phyloP scores from a whole-genome alignment of 2,888 invertebrate species.

The Leptopterna dolabrata region DNA sequence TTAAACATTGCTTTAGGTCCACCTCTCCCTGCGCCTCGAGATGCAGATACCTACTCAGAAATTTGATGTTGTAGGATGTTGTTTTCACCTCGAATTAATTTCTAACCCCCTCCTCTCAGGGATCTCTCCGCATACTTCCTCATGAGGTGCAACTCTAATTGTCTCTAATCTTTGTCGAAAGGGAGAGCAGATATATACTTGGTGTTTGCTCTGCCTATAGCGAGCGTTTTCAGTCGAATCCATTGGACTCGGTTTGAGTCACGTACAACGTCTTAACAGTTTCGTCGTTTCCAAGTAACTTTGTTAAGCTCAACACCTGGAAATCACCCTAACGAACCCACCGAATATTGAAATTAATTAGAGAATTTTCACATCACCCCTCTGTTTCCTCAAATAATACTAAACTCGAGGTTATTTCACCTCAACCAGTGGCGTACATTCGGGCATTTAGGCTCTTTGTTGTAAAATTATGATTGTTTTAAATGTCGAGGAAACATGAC shows the following conservation, averaged over 20 bases:
- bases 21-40: neutral
- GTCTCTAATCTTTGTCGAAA: conserved; percentile 28
- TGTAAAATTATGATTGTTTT: no score
- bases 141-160: conserved; percentile 39
- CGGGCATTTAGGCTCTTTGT: no score
- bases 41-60: conserved; percentile 12
- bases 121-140: neutral
- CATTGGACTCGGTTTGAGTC: neutral
- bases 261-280: conserved; percentile 40
- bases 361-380: neutral
- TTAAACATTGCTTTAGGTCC: conserved; percentile 29
- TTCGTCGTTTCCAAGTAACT: neutral
- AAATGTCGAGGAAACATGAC: no score
- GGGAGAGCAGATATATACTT: conserved; percentile 21
- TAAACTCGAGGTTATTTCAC: no score
- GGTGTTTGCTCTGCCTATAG: conserved; percentile 19
- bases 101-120: neutral
- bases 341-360: neutral
- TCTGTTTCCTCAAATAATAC: neutral
- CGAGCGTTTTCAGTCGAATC: neutral
- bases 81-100: conserved; percentile 38
- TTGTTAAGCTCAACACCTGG: conserved; percentile 1
- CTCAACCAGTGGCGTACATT: no score
- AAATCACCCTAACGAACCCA: neutral
- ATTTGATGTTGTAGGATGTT: conserved; percentile 27